Conservation (phyloP, 2,113 vertebrate species). For the Paedocypris sp. region DNA sequence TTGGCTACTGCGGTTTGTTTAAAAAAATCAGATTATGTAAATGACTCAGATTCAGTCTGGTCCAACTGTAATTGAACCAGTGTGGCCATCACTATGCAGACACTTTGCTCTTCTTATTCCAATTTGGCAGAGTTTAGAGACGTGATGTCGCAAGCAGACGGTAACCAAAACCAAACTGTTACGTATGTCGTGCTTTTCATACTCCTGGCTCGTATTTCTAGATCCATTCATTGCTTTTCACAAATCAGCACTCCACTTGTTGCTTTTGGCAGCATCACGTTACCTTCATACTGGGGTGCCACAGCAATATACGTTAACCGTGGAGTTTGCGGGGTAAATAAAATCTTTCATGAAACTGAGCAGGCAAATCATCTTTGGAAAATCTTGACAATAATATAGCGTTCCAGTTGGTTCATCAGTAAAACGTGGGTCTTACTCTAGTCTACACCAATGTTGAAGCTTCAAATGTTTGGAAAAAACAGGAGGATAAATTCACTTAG, state of each 20-base stretch:
- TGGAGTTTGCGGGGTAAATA: not conserved
- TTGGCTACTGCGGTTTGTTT: not conserved
- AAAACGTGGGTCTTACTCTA: no score
- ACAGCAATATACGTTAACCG: not conserved
- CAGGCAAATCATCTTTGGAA: no score
- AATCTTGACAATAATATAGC: no score
- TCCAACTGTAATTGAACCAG: not conserved
- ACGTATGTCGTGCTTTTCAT: slow-evolving; percentile 24
- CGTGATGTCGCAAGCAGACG: slow-evolving; percentile 7
- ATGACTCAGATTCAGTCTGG: slow-evolving; percentile 18
- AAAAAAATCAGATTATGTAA: slow-evolving; percentile 19
- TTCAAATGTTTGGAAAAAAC: no score
- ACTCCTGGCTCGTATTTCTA: not conserved
- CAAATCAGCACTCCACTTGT: slow-evolving; percentile 10
- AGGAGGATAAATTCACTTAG: no score
- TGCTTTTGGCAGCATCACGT: not conserved
- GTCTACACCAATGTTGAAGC: no score
- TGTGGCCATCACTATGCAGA: not conserved
- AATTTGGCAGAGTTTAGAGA: slow-evolving; percentile 4
- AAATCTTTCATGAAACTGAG: no score
- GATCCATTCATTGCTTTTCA: slow-evolving; percentile 12
- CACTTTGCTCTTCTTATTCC: slow-evolving; percentile 2
- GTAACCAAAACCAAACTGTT: slow-evolving; percentile 5
- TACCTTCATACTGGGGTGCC: not conserved
- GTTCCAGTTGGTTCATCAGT: no score